phyloP scores from a whole-genome alignment of 2,888 invertebrate genomes.

The Eupeodes latifasciatus region DNA sequence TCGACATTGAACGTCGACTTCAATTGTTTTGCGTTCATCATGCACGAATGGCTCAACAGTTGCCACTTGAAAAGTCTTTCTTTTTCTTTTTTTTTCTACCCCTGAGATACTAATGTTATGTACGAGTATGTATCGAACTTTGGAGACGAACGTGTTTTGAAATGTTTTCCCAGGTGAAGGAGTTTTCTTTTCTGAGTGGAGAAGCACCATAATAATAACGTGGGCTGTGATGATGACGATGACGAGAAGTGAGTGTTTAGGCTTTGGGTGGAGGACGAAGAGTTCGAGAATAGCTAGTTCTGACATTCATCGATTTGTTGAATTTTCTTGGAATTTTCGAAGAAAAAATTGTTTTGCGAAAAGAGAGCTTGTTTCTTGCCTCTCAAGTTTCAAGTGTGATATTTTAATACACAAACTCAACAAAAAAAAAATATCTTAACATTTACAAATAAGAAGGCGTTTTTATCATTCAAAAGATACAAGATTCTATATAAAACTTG shows the following conservation, averaged over 20 bases:
- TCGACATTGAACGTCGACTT: background rate
- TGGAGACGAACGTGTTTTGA: constrained; percentile 28
- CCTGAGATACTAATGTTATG: constrained; percentile 1
- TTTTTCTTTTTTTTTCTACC: background rate
- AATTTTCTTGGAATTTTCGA: background rate
- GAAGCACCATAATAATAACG: constrained; percentile 2
- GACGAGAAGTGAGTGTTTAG: too few species aligned
- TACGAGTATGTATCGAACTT: background rate
- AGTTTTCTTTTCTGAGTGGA: constrained; percentile 28
- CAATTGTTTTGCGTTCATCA: constrained; percentile 31
- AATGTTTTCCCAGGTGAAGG: constrained; percentile 33
- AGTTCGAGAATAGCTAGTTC: background rate
- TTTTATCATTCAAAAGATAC: too few species aligned
- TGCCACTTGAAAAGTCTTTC: constrained; percentile 29
- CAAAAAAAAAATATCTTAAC: background rate
- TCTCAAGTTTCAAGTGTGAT: background rate
- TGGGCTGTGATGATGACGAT: background rate
- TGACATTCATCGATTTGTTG: constrained; percentile 28
- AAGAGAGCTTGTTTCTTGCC: background rate
- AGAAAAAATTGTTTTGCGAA: background rate
- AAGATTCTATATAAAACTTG: background rate
- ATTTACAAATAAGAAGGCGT: background rate
- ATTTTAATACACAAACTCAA: background rate
- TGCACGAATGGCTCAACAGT: constrained; percentile 40
- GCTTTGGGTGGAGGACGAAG: too few species aligned